A percentile compares a stretch with the other conserved stretches of the same genome.
Conservation (phyloP, 2,113 vertebrate species). For the Natator depressus region DNA sequence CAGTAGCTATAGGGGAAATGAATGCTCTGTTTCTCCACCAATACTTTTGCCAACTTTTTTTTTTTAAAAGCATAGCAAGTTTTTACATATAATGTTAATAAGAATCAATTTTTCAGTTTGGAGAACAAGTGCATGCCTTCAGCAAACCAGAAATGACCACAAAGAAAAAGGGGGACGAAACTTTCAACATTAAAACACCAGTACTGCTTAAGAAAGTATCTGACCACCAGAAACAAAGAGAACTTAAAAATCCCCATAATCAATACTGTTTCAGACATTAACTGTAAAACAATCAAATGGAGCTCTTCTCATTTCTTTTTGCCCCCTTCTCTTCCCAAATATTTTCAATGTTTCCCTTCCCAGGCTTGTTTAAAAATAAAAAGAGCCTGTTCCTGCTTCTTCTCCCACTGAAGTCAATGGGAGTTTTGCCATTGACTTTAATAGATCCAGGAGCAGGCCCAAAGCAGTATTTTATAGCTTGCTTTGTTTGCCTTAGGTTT, state of each 20-base stretch:
- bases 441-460: conserved; percentile 40
- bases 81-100: conserved; percentile 49
- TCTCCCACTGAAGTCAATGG: conserved; percentile 37
- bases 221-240: not conserved
- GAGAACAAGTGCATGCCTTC: not conserved
- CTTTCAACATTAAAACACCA: not conserved
- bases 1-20: not conserved
- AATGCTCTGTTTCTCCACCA: conserved; percentile 44
- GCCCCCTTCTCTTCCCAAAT: not conserved
- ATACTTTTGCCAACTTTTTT: not conserved
- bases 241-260: not conserved
- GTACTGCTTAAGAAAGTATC: not conserved
- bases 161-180: conserved; percentile 6
- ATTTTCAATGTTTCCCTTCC: conserved; percentile 44
- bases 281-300: not conserved
- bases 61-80: conserved; percentile 54
- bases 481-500: conserved; percentile 72
- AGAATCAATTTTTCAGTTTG: conserved; percentile 57
- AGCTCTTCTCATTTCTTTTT: not conserved
- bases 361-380: conserved; percentile 50
- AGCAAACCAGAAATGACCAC: not conserved
- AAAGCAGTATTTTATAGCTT: conserved; percentile 65
- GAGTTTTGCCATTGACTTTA: conserved; percentile 65
- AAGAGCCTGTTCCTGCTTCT: conserved; percentile 55
- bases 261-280: not conserved